phyloP scores from a whole-genome alignment of 2,113 vertebrate genomes.

The Thalassoma bifasciatum region DNA sequence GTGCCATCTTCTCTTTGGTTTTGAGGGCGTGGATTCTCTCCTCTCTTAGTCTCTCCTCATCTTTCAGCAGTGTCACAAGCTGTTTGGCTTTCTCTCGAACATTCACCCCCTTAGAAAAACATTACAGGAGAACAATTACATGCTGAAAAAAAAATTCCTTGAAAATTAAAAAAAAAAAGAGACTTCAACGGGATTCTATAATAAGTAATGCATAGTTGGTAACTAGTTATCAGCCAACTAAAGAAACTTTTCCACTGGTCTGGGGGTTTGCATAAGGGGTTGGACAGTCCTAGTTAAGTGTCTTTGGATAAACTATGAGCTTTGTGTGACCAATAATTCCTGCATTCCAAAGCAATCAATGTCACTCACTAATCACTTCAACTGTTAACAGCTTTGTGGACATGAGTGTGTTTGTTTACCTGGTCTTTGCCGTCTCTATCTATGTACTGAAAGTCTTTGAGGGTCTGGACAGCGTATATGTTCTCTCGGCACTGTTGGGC shows the following conservation, averaged over 20 bases:
- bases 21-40: conserved; percentile 93
- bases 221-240: conserved; percentile 2
- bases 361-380: conserved; percentile 14
- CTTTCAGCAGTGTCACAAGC: conserved; percentile 90
- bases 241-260: conserved; percentile 28
- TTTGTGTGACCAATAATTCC: conserved; percentile 34
- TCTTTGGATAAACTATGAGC: conserved; percentile 32
- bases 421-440: conserved; percentile 95
- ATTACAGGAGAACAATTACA: neutral
- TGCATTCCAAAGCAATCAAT: conserved; percentile 35
- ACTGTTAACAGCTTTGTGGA: conserved; percentile 17
- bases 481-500: conserved; percentile 95
- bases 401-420: conserved; percentile 63
- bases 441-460: conserved; percentile 94
- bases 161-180: too few relatives aligned
- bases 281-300: conserved; percentile 33
- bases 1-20: conserved; percentile 96
- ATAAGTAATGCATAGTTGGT: too few relatives aligned
- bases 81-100: conserved; percentile 95
- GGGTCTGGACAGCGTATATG: conserved; percentile 93
- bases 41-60: conserved; percentile 91
- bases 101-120: conserved; percentile 85
- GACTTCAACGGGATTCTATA: too few relatives aligned
- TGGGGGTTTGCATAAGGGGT: conserved; percentile 43
- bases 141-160: neutral